These are phyloP conservation scores for Dendrolimus houi DNA, from an alignment of 2,888 invertebrate species.

Conservation along the genomic window DNA sequence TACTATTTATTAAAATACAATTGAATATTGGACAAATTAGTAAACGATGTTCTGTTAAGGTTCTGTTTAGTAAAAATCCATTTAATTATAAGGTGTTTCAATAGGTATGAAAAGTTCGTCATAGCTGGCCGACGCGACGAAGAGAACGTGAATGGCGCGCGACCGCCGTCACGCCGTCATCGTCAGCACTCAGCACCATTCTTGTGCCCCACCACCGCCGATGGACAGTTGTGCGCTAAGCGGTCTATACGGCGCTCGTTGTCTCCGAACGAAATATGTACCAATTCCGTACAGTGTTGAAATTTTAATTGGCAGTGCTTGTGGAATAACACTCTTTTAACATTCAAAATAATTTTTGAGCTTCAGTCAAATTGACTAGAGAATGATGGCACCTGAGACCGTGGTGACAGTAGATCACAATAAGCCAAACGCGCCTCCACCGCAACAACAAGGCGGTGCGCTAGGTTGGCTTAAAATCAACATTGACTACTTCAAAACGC, in stretches of 20 bases:
- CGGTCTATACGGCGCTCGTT: constrained; percentile 53
- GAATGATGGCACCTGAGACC: constrained; percentile 88
- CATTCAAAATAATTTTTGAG: constrained; percentile 15
- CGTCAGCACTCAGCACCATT: constrained; percentile 37
- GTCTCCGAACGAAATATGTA: constrained; percentile 44
- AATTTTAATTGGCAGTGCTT: constrained; percentile 56
- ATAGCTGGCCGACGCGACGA: neutral
- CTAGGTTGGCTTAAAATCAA: constrained; percentile 86
- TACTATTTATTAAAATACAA: no score
- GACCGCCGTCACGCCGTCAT: constrained; percentile 19
- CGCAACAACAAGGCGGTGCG: constrained; percentile 70
- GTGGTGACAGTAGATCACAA: constrained; percentile 87
- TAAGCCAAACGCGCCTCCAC: constrained; percentile 62
- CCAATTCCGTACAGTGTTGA: constrained; percentile 53
- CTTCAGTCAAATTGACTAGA: constrained; percentile 27
- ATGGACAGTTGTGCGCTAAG: constrained; percentile 53
- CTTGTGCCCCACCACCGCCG: constrained; percentile 30
- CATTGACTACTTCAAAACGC: constrained; percentile 85
- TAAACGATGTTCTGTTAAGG: no score
- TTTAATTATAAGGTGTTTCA: no score
- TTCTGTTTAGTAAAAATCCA: no score
- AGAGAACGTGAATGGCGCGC: constrained; percentile 5
- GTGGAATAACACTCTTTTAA: constrained; percentile 25
- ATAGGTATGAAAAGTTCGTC: no score
- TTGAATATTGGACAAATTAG: no score